These are phyloP conservation scores for Campoletis sonorensis DNA, from an alignment of 1,140 invertebrate species.

Conservation along the genomic window DNA sequence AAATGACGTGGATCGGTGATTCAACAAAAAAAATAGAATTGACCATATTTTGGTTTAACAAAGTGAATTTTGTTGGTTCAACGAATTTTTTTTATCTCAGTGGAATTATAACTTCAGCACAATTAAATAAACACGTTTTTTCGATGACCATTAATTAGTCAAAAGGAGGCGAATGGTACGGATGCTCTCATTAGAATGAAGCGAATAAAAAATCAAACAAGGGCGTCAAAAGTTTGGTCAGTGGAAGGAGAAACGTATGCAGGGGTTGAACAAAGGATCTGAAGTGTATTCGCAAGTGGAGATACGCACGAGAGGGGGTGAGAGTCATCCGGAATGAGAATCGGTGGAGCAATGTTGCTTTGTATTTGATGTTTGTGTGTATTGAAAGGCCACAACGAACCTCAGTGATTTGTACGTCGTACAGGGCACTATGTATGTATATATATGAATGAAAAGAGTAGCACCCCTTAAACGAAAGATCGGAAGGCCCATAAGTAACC, in stretches of 20 bases:
- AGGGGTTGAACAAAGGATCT: background rate
- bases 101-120: too few relatives aligned
- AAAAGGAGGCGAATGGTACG: too few relatives aligned
- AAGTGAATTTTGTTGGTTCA: too few relatives aligned
- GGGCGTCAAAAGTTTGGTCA: slow-evolving; percentile 10
- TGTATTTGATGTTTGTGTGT: background rate
- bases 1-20: too few relatives aligned
- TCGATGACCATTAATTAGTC: too few relatives aligned
- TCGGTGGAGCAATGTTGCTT: too few relatives aligned
- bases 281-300: too few relatives aligned
- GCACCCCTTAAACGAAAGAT: slow-evolving; percentile 57
- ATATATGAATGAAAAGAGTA: slow-evolving; percentile 20
- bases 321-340: background rate
- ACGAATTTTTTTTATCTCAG: too few relatives aligned
- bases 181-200: too few relatives aligned
- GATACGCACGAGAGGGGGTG: background rate
- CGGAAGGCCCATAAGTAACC: slow-evolving; percentile 67
- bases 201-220: slow-evolving; percentile 33
- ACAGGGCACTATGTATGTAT: background rate
- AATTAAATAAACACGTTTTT: too few relatives aligned
- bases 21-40: too few relatives aligned
- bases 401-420: background rate
- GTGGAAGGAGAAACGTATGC: background rate
- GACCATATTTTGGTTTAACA: too few relatives aligned
- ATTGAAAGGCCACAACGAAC: background rate